Evolutionary conservation across 2,113 vertebrate species (phyloP).

Genomic region (Bos indicus): DNA sequence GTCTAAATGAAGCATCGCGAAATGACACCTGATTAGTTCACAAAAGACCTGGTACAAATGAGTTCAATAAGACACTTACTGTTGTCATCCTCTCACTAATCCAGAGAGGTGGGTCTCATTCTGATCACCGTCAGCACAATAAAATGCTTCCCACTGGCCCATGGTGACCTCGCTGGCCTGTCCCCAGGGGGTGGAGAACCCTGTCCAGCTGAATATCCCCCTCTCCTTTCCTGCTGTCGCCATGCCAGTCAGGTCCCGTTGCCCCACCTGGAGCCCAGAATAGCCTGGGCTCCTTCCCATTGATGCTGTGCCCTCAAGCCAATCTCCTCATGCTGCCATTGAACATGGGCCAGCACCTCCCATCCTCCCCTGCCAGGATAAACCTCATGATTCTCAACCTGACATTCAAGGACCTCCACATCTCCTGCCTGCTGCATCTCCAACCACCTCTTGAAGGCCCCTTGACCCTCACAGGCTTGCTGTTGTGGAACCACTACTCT

Average conservation of each 20-base stretch:
- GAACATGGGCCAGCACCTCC: accelerated
- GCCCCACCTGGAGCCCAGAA: too few species aligned
- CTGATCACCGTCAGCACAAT: too few species aligned
- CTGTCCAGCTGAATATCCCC: too few species aligned
- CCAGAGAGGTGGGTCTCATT: neutral
- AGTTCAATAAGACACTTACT: neutral
- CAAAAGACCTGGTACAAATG: neutral
- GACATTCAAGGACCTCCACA: neutral
- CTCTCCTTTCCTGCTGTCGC: neutral
- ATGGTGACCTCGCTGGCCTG: neutral
- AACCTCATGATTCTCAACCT: too few species aligned
- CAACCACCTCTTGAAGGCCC: neutral
- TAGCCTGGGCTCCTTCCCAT: neutral
- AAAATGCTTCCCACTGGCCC: neutral
- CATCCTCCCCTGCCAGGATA: neutral
- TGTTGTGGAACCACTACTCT: neutral
- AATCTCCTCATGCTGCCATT: neutral
- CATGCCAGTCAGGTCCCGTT: neutral
- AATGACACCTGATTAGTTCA: neutral
- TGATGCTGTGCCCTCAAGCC: too few species aligned
- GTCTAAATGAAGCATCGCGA: accelerated
- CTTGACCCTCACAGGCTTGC: accelerated
- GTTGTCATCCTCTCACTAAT: neutral
- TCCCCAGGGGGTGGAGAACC: neutral
- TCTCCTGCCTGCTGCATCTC: accelerated